A percentile compares a stretch with the other conserved stretches of the same genome.
phyloP scores from a whole-genome alignment of 2,797 vertebrate species.

The Sebastes trivittatus region DNA sequence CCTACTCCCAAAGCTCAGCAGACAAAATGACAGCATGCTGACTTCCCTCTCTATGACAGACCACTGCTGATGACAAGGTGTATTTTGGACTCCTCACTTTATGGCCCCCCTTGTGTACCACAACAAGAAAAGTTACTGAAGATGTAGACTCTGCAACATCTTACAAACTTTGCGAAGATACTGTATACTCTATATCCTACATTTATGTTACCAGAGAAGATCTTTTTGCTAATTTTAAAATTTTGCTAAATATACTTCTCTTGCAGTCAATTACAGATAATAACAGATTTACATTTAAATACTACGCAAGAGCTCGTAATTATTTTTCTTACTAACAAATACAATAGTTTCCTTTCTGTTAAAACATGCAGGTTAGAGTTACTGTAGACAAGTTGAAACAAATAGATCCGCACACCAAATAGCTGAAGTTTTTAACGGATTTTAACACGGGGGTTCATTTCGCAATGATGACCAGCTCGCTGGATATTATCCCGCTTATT shows the following conservation, averaged over 20 bases:
- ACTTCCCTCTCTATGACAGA: constrained; percentile 62
- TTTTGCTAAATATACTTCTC: not conserved
- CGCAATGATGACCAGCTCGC: not conserved
- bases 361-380: not conserved
- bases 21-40: constrained; percentile 69
- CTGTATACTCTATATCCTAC: not conserved
- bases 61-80: constrained; percentile 67
- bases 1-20: constrained; percentile 47
- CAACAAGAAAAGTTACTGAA: constrained; percentile 33
- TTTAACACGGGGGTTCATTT: not conserved
- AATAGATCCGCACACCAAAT: no score
- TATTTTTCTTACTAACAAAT: not conserved
- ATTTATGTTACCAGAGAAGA: not conserved
- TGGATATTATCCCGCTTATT: not conserved
- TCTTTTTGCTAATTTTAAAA: not conserved
- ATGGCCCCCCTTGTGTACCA: constrained; percentile 30
- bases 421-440: no score
- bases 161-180: constrained; percentile 2
- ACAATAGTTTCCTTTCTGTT: not conserved
- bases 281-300: not conserved
- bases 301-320: not conserved
- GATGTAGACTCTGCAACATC: not conserved
- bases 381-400: no score
- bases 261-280: not conserved
- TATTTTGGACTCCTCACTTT: constrained; percentile 60